Evolutionary conservation across 1,140 invertebrate genomes (phyloP), one percentile per base, ranked within the genome.

Genomic region (Coelopa frigida): DNA sequence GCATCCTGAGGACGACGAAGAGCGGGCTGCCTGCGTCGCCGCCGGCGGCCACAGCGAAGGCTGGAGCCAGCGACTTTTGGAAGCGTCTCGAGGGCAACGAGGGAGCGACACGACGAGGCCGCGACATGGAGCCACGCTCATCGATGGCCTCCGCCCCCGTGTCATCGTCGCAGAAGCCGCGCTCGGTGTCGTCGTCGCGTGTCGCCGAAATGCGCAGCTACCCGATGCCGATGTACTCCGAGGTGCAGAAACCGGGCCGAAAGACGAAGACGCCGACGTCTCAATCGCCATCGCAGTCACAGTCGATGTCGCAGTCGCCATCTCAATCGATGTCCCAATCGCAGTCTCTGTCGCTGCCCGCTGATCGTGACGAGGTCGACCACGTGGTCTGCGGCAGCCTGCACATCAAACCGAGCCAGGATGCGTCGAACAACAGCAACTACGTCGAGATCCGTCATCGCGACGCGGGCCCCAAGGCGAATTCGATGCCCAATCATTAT

Each of bases 31-130:
- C 35, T 12, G 14, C 42, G 4, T 29, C 51, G 69, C 58, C 62
- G 5, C n/a, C n/a, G 53, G 55, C 63, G 59, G 58, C 63, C 65
- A 61, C 70, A 64, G 51, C 58, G 58, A 50, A 56, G 55, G 24
- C 31, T 5, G 29, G 31, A 60, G 75, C 78, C 10, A 74, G 75
- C 46, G 76, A 81, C 46, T 79, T 79, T 64, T 82, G 79, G 79
- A 74, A 75, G 56, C 75, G 74, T 61, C 73, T 78, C 52, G 79
- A 49, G 11, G 31, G 31, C n/a, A 43, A 26, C 6, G 26, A 26
- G 8, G 26, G 15, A 8, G 23, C 43, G 12, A 29, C 29, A 3
- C 41, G 22, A 4, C 23, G 47, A 1, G 47, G 47, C 12, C 23
- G 47, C 3, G 41, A 44, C 10, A 3, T 17, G n/a, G n/a, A 40